A percentile compares a stretch with the other conserved stretches of the same genome.
Conservation (phyloP, 2,797 vertebrate species). For the Myiothlypis coronata region DNA sequence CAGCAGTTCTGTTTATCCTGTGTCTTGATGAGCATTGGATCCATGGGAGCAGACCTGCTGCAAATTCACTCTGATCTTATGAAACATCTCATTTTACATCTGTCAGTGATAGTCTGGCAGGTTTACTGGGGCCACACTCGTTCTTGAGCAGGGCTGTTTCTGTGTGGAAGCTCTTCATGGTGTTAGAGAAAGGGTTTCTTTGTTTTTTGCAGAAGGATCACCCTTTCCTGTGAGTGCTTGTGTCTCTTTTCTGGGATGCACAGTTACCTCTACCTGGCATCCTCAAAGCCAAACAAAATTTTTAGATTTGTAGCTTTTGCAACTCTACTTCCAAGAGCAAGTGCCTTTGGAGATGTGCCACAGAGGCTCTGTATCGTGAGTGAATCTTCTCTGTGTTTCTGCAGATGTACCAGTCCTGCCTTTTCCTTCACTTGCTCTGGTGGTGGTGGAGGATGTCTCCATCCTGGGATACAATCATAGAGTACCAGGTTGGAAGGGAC, state of each 20-base stretch:
- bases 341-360: background rate
- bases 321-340: background rate
- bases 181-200: accelerated
- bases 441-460: background rate
- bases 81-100: background rate
- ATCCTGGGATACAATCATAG: background rate
- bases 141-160: background rate
- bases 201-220: background rate
- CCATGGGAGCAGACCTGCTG: background rate
- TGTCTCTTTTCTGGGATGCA: background rate
- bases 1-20: background rate
- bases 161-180: background rate
- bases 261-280: background rate
- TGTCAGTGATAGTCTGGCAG: background rate
- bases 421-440: background rate
- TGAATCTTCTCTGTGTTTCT: background rate
- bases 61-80: background rate
- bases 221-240: background rate
- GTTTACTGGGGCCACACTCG: background rate
- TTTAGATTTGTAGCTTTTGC: background rate
- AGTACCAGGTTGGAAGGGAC: background rate
- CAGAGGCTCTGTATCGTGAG: background rate
- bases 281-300: background rate
- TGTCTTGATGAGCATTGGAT: background rate
- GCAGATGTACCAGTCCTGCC: accelerated